phyloP scores from a whole-genome alignment of 2,113 vertebrate species.

The Gobiocypris rarus region DNA sequence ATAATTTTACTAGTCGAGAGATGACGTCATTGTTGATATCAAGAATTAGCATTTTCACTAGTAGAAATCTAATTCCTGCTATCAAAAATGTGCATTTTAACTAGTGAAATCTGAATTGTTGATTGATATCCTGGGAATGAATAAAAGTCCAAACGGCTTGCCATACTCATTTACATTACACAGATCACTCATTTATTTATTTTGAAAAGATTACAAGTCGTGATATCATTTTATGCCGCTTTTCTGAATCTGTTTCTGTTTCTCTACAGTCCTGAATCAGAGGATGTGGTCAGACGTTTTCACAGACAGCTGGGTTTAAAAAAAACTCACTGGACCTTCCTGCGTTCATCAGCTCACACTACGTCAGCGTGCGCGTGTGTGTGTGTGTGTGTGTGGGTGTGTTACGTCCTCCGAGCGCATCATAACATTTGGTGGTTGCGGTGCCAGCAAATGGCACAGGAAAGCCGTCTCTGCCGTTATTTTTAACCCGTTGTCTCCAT shows the following conservation, averaged over 20 bases:
- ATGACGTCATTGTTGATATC: too few species aligned
- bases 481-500: constrained; percentile 66
- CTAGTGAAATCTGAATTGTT: too few species aligned
- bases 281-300: constrained; percentile 9
- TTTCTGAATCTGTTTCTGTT: background rate
- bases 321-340: constrained; percentile 3
- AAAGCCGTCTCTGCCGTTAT: constrained; percentile 57
- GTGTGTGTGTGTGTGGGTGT: constrained; percentile 43
- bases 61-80: too few species aligned
- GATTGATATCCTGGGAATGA: too few species aligned
- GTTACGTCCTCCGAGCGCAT: constrained; percentile 44
- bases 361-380: constrained; percentile 35
- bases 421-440: constrained; percentile 40
- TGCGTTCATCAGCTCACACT: constrained; percentile 25
- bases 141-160: too few species aligned
- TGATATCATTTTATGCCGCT: background rate
- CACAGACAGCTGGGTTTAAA: constrained; percentile 9
- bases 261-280: background rate
- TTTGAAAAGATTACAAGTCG: background rate
- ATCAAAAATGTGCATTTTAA: too few species aligned
- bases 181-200: background rate
- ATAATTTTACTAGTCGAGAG: too few species aligned
- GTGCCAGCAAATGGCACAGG: constrained; percentile 55
- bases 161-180: too few species aligned
- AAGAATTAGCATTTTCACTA: too few species aligned